These are phyloP conservation scores for Shargacucullia verbasci DNA, from an alignment of 2,888 invertebrate species.

Conservation along the genomic window DNA sequence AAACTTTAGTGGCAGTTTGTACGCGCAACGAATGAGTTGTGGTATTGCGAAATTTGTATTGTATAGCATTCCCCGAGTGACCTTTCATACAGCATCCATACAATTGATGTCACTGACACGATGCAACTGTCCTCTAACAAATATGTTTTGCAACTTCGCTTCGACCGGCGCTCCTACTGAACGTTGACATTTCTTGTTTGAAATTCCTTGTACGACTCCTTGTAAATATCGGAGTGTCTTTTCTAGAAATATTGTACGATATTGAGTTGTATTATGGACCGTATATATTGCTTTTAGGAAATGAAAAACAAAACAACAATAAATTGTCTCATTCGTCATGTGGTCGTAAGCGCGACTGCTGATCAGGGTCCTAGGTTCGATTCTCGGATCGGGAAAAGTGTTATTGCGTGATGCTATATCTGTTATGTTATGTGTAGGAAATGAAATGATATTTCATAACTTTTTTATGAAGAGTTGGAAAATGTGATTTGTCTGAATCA, in stretches of 20 bases:
- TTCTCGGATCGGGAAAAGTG: too few species aligned
- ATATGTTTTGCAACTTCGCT: slow-evolving; percentile 40
- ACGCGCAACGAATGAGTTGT: slow-evolving; percentile 53
- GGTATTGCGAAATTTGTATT: slow-evolving; percentile 37
- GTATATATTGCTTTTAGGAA: too few species aligned
- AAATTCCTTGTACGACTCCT: slow-evolving; percentile 22
- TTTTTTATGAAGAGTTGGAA: too few species aligned
- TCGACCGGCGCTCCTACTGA: slow-evolving; percentile 16
- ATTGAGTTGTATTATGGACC: too few species aligned
- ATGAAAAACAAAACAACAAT: too few species aligned
- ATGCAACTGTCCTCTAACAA: slow-evolving; percentile 38
- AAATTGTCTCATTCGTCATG: too few species aligned
- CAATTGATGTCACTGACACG: slow-evolving; percentile 45
- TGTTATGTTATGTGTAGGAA: too few species aligned
- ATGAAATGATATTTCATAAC: too few species aligned
- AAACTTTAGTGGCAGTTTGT: slow-evolving; percentile 52
- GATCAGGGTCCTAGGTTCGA: too few species aligned
- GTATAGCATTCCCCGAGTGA: slow-evolving; percentile 52
- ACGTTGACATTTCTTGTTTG: slow-evolving; percentile 30
- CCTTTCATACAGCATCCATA: slow-evolving; percentile 52
- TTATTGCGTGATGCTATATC: too few species aligned
- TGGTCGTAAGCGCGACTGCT: too few species aligned
- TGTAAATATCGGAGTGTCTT: slow-evolving; percentile 15
- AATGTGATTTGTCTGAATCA: too few species aligned
- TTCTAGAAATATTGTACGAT: slow-evolving; percentile 5